Evolutionary conservation across 2,113 vertebrate species (phyloP).

Genomic region (Micronisus gabar): DNA sequence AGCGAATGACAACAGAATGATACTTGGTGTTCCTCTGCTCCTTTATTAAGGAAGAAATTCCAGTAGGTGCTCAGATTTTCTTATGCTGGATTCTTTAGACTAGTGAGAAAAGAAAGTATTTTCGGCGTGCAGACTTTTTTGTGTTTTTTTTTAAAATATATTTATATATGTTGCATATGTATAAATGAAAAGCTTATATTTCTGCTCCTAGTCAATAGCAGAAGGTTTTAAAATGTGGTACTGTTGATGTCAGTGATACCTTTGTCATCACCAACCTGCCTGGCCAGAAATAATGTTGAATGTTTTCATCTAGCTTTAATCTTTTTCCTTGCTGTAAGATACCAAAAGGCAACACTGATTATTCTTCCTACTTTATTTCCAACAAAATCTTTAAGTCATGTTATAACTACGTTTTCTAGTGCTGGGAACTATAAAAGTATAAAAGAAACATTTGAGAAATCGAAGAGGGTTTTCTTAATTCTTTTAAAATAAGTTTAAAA

Average conservation of each 20-base stretch:
- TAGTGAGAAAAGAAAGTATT: neutral
- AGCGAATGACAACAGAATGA: rapidly evolving
- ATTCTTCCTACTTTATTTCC: neutral
- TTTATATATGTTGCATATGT: neutral
- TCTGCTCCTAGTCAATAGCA: neutral
- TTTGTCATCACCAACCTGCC: neutral
- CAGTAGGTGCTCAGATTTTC: neutral
- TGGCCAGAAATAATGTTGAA: neutral
- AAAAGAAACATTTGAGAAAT: neutral
- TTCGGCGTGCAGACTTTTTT: neutral
- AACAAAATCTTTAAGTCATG: neutral
- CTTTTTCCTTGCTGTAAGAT: neutral
- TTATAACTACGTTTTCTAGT: neutral
- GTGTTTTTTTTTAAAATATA: neutral
- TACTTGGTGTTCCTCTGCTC: neutral
- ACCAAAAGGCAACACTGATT: neutral
- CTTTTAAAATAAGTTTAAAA: neutral
- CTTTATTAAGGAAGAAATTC: neutral
- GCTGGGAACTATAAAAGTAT: neutral
- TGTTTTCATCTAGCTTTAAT: neutral
- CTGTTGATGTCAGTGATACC: neutral
- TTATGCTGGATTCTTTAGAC: neutral
- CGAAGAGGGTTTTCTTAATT: neutral
- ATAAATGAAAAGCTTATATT: neutral
- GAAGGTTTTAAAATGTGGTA: neutral